Evolutionary conservation across 2,797 vertebrate genomes (phyloP).

Genomic region (Steatocranus sp.): DNA sequence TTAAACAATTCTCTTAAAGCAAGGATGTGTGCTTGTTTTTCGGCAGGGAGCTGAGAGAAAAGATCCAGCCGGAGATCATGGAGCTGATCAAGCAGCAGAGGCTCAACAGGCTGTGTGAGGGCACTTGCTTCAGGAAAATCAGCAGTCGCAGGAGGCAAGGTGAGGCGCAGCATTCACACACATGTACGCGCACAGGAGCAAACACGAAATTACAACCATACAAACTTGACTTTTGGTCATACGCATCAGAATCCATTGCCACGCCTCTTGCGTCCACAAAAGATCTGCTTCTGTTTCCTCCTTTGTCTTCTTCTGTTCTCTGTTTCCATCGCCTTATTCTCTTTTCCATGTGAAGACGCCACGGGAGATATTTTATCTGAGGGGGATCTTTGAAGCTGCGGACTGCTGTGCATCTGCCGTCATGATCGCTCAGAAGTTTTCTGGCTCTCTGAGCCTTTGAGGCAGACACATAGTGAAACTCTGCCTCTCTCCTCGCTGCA

Average conservation of each 20-base stretch:
- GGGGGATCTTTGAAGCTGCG: slow-evolving; percentile 11
- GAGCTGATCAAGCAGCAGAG: slow-evolving; percentile 98
- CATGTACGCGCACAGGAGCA: background rate
- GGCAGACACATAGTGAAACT: background rate
- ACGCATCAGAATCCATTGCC: background rate
- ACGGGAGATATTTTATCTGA: background rate
- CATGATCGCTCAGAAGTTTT: background rate
- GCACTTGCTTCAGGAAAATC: slow-evolving; percentile 98
- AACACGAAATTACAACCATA: background rate
- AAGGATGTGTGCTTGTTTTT: background rate
- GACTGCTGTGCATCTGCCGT: background rate
- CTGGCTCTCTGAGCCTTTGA: background rate
- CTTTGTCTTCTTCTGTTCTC: background rate
- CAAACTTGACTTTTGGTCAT: background rate
- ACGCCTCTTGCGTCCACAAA: background rate
- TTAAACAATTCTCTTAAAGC: background rate
- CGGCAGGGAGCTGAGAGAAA: slow-evolving; percentile 94
- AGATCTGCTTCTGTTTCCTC: background rate
- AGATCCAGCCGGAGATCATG: slow-evolving; percentile 99
- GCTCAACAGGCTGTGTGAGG: slow-evolving; percentile 96
- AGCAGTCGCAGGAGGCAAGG: slow-evolving; percentile 96
- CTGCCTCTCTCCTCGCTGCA: background rate
- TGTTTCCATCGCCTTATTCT: background rate
- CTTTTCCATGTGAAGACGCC: slow-evolving; percentile 6
- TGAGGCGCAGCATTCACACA: slow-evolving; percentile 44